A percentile compares a stretch with the other conserved stretches of the same genome.
Conservation (phyloP, 2,113 vertebrate genomes). For the Chamaea fasciata region DNA sequence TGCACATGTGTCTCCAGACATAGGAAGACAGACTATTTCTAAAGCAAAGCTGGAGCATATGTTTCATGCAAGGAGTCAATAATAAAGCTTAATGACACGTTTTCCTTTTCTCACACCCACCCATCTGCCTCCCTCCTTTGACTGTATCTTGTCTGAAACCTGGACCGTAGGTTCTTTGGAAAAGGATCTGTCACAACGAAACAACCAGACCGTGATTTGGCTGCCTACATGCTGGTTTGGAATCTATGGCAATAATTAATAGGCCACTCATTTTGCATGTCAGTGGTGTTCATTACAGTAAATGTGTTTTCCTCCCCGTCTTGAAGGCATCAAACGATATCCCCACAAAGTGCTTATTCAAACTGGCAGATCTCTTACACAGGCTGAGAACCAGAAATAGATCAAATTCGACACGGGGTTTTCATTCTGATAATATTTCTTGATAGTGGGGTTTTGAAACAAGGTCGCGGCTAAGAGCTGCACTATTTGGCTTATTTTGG, state of each 20-base stretch:
- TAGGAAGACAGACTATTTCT: background rate
- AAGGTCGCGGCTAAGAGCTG: background rate
- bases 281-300: slow-evolving; percentile 20
- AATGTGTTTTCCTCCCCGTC: background rate
- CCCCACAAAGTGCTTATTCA: slow-evolving; percentile 15
- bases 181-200: background rate
- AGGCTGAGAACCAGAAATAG: background rate
- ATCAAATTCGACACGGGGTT: background rate
- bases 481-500: background rate
- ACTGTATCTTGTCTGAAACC: background rate
- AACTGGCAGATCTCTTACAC: background rate
- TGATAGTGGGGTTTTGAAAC: background rate
- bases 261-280: background rate
- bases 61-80: background rate
- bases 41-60: background rate
- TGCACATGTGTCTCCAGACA: background rate
- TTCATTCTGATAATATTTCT: background rate
- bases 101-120: background rate
- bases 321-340: background rate
- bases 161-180: background rate
- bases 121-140: background rate
- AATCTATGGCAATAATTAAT: slow-evolving; percentile 1
- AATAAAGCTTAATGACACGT: background rate
- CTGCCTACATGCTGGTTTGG: background rate
- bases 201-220: background rate